Evolutionary conservation across 1,140 invertebrate species (phyloP).

Genomic region (Dendroctonus valens): DNA sequence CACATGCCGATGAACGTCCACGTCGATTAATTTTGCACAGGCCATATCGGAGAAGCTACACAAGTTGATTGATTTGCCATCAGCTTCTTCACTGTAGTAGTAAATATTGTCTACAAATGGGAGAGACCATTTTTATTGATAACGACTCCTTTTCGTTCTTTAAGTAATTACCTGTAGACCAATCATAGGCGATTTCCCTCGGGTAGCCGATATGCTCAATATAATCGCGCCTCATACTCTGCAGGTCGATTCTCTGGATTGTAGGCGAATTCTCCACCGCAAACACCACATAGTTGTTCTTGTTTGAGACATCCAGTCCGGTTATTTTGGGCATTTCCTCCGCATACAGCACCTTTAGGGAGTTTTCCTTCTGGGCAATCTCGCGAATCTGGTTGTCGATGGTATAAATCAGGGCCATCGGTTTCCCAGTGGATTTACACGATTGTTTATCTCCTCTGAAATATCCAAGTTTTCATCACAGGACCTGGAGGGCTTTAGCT

Average conservation of each 20-base stretch:
- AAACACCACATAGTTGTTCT: slow-evolving; percentile 49
- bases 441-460: slow-evolving; percentile 62
- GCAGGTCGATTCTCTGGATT: slow-evolving; percentile 38
- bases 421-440: slow-evolving; percentile 65
- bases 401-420: slow-evolving; percentile 54
- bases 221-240: slow-evolving; percentile 39
- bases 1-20: slow-evolving; percentile 60
- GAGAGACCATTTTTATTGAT: not conserved
- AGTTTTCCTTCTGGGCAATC: slow-evolving; percentile 47
- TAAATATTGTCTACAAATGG: slow-evolving; percentile 57
- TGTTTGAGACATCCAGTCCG: slow-evolving; percentile 55
- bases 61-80: slow-evolving; percentile 52
- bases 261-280: slow-evolving; percentile 48
- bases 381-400: slow-evolving; percentile 55
- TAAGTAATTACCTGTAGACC: slow-evolving; percentile 57
- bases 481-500: not conserved
- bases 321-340: slow-evolving; percentile 51
- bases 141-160: not conserved
- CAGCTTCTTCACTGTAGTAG: slow-evolving; percentile 63
- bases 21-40: slow-evolving; percentile 62
- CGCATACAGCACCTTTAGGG: slow-evolving; percentile 48
- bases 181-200: slow-evolving; percentile 71
- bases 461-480: slow-evolving; percentile 27
- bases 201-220: slow-evolving; percentile 51
- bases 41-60: slow-evolving; percentile 58